Evolutionary conservation across 2,888 invertebrate genomes (phyloP), one percentile per base, ranked within the genome.

Genomic region (Epinotia demarniana): DNA sequence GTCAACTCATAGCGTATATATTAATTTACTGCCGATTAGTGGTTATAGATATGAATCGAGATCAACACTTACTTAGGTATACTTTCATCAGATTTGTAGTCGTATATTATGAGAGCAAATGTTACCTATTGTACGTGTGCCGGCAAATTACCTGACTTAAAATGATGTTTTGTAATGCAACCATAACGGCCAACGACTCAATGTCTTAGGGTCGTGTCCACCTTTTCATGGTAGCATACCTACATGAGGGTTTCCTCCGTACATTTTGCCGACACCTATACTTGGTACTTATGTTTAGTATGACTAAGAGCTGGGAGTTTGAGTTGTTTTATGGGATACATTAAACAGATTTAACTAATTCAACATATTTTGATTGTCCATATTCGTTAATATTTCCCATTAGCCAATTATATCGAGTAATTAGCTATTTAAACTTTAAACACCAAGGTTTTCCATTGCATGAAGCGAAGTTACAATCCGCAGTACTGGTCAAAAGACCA

Each of bases 311-410:
- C 43, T 57, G 64, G 49, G 64, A 66, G 64, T 64, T 64, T 27
- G 46, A 72, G 63, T 43, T 64, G 58, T 64, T 58, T 58, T 58
- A 58, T 72, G 64, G 13, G 58, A 27, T 69, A 58, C 68, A 72
- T 58, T 64, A 72, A 64, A 72, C 72, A 57, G 27, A 72, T 72
- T 72, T 66, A 23, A 57, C 64, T 64, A 72, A 58, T 16, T 64
- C n/a, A 6, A 43, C 23, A 16, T 43, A 18, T 18, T 64, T 72
- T 72, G 3, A 39, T 71, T 53, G n/a, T 39, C n/a, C 49, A n/a
- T 27, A 3, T 18, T 39, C 33, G 8, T 33, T 33, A 27, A n/a
- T 1, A 13, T 60, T 13, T 27, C 9, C 12, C 18, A 8, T 18
- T 19, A 57, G 19, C 19, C 2, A 57, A 19, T 57, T 19, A 1